Percentiles rank a stretch among this genome's conserved stretches.
Evolutionary conservation across 1,140 invertebrate species (phyloP).

Genomic region (Drosophila kurseongensis): DNA sequence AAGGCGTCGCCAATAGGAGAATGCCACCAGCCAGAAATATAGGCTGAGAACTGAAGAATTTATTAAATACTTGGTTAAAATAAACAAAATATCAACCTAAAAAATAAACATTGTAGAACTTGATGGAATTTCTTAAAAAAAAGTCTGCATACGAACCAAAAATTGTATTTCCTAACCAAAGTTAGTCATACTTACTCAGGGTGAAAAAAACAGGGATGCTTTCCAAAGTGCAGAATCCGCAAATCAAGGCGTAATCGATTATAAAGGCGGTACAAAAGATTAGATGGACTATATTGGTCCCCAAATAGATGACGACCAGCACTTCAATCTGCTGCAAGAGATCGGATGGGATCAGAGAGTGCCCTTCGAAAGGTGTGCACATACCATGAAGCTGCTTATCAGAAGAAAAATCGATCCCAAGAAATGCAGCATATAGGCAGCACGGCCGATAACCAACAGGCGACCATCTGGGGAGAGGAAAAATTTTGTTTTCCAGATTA

Average conservation of each 20-base stretch:
- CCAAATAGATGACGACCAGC: conserved; percentile 17
- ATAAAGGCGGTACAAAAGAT: conserved; percentile 21
- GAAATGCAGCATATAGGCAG: conserved; percentile 39
- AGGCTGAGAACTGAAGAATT: conserved; percentile 23
- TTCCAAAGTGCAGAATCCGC: conserved; percentile 13
- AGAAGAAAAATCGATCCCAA: conserved; percentile 39
- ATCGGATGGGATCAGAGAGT: conserved; percentile 18
- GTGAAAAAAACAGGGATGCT: background rate
- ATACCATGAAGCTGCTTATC: conserved; percentile 37
- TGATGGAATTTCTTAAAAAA: no score
- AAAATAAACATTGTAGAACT: no score
- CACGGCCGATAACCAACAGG: conserved; percentile 1
- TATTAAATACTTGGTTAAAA: background rate
- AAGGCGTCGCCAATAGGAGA: conserved; percentile 29
- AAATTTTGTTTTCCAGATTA: background rate
- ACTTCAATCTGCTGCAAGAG: conserved; percentile 35
- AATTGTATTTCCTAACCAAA: no score
- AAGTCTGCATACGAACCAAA: no score
- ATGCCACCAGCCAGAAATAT: conserved; percentile 43
- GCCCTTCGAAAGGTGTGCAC: background rate
- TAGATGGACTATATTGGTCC: conserved; percentile 21
- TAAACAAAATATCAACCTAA: no score
- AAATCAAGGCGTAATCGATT: conserved; percentile 5
- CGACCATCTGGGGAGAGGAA: background rate
- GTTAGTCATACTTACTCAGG: conserved; percentile 7